Evolutionary conservation across 2,113 vertebrate species (phyloP).

Genomic region (Rhinichthys klamathensis): DNA sequence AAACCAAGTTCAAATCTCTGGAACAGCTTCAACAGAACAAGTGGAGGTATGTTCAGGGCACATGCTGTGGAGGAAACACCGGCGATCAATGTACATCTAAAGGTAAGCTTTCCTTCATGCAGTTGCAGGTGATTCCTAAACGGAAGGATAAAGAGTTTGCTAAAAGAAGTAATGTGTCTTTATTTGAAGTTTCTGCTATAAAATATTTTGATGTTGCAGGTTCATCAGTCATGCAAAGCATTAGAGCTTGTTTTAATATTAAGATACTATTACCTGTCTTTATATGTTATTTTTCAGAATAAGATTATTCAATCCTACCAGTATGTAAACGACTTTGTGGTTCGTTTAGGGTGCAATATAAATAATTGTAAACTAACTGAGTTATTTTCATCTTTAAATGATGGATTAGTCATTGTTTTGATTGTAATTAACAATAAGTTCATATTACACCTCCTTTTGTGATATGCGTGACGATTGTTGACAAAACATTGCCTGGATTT

Average conservation of each 20-base stretch:
- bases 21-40: background rate
- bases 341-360: background rate
- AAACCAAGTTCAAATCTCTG: background rate
- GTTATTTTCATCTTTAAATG: background rate
- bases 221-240: background rate
- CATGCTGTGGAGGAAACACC: background rate
- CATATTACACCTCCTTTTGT: conserved; percentile 6
- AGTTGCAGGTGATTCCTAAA: background rate
- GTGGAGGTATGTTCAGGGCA: background rate
- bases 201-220: background rate
- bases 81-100: background rate
- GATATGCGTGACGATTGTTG: background rate
- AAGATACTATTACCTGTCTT: background rate
- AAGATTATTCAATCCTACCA: background rate
- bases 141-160: background rate
- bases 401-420: background rate
- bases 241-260: background rate
- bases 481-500: conserved; percentile 14
- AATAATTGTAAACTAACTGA: background rate
- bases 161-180: background rate
- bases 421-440: background rate
- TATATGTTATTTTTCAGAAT: background rate
- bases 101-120: conserved; percentile 17
- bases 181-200: background rate
- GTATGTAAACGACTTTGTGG: background rate